A percentile compares a stretch with the other conserved stretches of the same genome.
phyloP scores from a whole-genome alignment of 2,113 vertebrate species.

The Antennarius striatus region DNA sequence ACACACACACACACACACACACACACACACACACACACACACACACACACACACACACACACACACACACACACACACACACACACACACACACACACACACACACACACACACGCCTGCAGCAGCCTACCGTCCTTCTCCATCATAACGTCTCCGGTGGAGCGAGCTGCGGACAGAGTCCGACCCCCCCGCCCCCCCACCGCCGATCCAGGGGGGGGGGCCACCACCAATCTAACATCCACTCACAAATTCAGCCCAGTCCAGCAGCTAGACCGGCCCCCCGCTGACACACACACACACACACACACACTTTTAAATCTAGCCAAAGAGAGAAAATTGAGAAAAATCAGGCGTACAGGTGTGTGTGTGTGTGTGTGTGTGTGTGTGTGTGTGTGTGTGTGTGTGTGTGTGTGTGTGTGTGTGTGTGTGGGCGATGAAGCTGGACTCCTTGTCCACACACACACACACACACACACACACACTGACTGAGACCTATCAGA shows the following conservation, averaged over 20 bases:
- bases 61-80: not conserved
- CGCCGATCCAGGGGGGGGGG: constrained; percentile 26
- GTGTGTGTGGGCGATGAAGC: not conserved
- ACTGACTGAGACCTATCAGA: constrained; percentile 63
- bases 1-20: constrained; percentile 33
- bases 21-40: constrained; percentile 32
- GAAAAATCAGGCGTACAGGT: constrained; percentile 14
- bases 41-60: constrained; percentile 30
- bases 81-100: constrained; percentile 34
- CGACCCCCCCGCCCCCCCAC: constrained; percentile 49
- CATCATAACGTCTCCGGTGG: constrained; percentile 58
- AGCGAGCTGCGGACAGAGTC: constrained; percentile 47
- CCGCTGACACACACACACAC: constrained; percentile 24
- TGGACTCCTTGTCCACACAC: too few species aligned
- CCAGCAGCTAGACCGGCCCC: constrained; percentile 38
- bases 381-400: not conserved
- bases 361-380: not conserved
- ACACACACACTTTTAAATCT: constrained; percentile 8
- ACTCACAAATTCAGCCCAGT: constrained; percentile 44
- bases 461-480: too few species aligned
- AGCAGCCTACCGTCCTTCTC: constrained; percentile 53
- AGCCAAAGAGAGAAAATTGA: constrained; percentile 11
- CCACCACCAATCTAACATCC: constrained; percentile 26
- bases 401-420: not conserved
- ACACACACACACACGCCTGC: constrained; percentile 41